Evolutionary conservation across 2,888 invertebrate genomes (phyloP).

Genomic region (Drosophila paucipuncta): DNA sequence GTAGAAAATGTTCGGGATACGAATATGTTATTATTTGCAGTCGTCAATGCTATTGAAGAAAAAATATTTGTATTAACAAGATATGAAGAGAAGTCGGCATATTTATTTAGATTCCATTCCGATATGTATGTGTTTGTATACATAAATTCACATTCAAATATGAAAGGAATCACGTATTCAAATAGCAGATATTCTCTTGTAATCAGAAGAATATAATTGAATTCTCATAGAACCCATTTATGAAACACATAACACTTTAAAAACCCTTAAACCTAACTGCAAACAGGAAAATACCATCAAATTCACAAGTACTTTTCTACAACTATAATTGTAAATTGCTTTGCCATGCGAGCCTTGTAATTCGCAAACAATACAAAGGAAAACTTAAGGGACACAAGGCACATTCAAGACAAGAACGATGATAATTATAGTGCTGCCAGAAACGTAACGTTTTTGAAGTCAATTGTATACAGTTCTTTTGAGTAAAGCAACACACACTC

Average conservation of each 20-base stretch:
- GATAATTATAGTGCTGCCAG: neutral
- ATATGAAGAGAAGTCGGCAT: neutral
- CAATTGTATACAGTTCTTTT: neutral
- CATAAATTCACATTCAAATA: neutral
- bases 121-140: neutral
- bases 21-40: neutral
- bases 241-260: neutral
- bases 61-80: neutral
- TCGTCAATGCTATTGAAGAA: neutral
- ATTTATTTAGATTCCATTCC: neutral
- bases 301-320: neutral
- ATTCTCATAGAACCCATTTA: neutral
- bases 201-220: neutral
- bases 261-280: neutral
- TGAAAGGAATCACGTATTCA: neutral
- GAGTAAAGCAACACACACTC: neutral
- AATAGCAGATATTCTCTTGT: neutral
- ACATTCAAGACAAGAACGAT: neutral
- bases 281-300: neutral
- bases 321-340: neutral
- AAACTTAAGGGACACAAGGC: neutral
- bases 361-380: neutral
- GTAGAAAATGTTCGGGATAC: neutral
- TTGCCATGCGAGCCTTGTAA: neutral
- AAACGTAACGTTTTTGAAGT: neutral